phyloP scores from a whole-genome alignment of 2,888 invertebrate genomes.

The Octodonta nipae region DNA sequence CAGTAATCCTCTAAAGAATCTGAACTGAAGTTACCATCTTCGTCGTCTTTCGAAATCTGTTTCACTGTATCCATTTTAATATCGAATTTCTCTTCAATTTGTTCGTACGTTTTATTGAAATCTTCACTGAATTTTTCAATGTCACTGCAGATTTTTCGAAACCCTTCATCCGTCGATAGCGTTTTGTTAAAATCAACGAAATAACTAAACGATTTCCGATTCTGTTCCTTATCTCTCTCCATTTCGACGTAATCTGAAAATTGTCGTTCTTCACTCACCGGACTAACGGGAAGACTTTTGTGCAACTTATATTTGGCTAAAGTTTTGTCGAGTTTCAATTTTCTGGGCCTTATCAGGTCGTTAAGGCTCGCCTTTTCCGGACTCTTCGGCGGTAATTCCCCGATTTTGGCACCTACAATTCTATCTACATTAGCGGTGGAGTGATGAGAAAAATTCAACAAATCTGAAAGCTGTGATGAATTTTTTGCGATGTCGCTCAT shows the following conservation, averaged over 20 bases:
- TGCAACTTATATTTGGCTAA: constrained; percentile 35
- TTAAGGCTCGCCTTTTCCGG: constrained; percentile 23
- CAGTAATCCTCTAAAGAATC: constrained; percentile 65
- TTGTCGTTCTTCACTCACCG: constrained; percentile 58
- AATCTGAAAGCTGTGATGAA: constrained; percentile 25
- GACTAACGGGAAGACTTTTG: constrained; percentile 70
- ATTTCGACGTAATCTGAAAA: constrained; percentile 30
- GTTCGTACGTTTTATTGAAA: constrained; percentile 29
- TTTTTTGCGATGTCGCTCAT: constrained; percentile 31
- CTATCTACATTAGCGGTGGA: constrained; percentile 10
- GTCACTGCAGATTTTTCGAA: constrained; percentile 32
- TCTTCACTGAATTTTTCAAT: constrained; percentile 33
- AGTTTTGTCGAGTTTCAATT: constrained; percentile 31
- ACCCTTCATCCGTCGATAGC: constrained; percentile 28
- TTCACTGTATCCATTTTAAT: constrained; percentile 11
- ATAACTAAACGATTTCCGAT: constrained; percentile 49
- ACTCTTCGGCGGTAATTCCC: constrained; percentile 17
- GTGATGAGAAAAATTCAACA: constrained; percentile 16
- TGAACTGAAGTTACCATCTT: constrained; percentile 62
- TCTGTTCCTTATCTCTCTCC: constrained; percentile 10
- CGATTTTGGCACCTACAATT: constrained; percentile 9
- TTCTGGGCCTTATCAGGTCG: constrained; percentile 27
- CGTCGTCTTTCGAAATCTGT: constrained; percentile 35
- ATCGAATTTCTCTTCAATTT: constrained; percentile 25
- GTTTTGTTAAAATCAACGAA: constrained; percentile 49